Conservation (phyloP, 2,888 invertebrate genomes). For the Trichopoda pennipes region DNA sequence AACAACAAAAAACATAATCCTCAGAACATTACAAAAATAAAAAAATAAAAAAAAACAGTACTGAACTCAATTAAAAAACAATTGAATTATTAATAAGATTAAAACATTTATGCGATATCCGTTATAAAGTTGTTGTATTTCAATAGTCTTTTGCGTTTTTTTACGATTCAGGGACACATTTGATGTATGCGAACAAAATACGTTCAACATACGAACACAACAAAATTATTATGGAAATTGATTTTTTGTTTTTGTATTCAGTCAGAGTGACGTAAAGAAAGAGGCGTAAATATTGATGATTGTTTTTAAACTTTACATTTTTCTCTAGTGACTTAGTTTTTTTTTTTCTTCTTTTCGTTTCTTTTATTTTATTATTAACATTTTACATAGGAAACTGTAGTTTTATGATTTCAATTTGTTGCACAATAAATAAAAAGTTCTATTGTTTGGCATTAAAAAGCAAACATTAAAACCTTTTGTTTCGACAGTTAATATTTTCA, state of each 20-base stretch:
- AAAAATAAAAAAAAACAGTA: conserved; percentile 19
- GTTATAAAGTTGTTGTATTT: conserved; percentile 48
- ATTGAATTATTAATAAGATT: conserved; percentile 66
- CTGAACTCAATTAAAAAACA: conserved; percentile 56
- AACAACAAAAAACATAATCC: conserved; percentile 13
- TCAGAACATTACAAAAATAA: neutral
- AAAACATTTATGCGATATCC: conserved; percentile 44
- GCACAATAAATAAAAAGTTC: conserved; percentile 13
- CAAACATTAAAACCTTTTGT: neutral
- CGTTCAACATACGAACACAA: conserved; percentile 15
- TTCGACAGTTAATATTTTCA: conserved; percentile 10
- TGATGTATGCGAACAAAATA: conserved; percentile 64
- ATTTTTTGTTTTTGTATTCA: too few species aligned
- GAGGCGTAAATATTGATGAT: neutral
- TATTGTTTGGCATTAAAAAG: neutral
- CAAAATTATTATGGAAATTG: conserved; percentile 28
- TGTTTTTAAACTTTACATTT: conserved; percentile 17
- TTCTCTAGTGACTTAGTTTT: conserved; percentile 37
- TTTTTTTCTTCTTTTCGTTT: neutral
- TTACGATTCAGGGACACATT: conserved; percentile 64
- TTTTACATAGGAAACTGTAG: conserved; percentile 12
- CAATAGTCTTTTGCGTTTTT: conserved; percentile 1
- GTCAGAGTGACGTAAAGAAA: conserved; percentile 11
- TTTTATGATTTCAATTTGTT: conserved; percentile 28
- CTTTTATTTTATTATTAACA: neutral